Percentiles rank a stretch among this genome's conserved stretches.
Conservation (phyloP, 1,140 invertebrate species). For the Lepidotrigona ventralis region DNA sequence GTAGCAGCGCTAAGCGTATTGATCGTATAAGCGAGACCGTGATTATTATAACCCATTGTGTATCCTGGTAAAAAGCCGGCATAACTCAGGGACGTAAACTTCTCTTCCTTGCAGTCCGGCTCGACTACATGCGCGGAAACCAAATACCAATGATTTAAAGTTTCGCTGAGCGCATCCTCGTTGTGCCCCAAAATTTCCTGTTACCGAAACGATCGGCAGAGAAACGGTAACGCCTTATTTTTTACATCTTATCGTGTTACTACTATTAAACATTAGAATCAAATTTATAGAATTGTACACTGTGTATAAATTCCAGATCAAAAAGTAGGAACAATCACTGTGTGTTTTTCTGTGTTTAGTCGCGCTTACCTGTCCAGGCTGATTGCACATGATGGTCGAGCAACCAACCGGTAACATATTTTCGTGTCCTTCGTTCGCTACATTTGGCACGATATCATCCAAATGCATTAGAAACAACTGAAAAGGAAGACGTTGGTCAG, state of each 20-base stretch:
- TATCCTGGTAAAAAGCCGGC: constrained; percentile 93
- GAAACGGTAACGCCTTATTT: no score
- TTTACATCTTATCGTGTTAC: no score
- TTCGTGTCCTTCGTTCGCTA: constrained; percentile 73
- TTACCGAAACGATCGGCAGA: background rate
- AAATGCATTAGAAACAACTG: constrained; percentile 92
- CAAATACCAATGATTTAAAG: constrained; percentile 90
- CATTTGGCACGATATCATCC: constrained; percentile 87
- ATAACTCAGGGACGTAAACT: constrained; percentile 91
- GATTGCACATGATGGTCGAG: constrained; percentile 87
- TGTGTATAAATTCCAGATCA: background rate
- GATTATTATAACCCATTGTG: constrained; percentile 92
- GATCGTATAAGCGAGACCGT: constrained; percentile 90
- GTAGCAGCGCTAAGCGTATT: constrained; percentile 89
- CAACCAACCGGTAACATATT: constrained; percentile 87
- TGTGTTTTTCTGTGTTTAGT: background rate
- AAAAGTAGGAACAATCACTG: no score
- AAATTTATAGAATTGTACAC: no score
- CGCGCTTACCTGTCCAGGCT: constrained; percentile 80
- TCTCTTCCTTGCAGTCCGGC: constrained; percentile 83
- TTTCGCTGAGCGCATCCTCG: constrained; percentile 89
- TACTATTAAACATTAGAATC: no score
- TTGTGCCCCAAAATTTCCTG: constrained; percentile 91
- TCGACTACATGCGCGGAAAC: constrained; percentile 87
- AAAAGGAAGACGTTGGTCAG: constrained; percentile 58